Percentiles rank a stretch among this genome's conserved stretches.
Evolutionary conservation across 35 echinoderm and acorn worm species (phyloP).

Genomic region (Ophiothrix spiculata): DNA sequence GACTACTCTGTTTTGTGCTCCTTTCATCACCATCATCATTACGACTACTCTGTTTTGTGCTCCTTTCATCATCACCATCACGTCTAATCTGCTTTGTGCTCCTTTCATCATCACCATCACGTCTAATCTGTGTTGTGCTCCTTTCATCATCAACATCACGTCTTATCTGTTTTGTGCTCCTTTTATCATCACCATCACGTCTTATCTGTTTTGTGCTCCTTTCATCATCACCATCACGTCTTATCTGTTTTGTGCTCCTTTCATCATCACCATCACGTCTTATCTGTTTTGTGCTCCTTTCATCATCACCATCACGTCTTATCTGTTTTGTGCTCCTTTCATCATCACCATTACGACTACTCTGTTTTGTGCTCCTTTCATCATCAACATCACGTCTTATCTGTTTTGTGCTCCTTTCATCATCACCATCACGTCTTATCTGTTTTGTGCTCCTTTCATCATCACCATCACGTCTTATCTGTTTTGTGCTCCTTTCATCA

Average conservation of each 20-base stretch:
- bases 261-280: neutral
- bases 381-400: neutral
- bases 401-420: neutral
- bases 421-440: neutral
- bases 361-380: too few relatives aligned
- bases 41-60: neutral
- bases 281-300: neutral
- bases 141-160: neutral
- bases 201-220: neutral
- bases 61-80: neutral
- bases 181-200: neutral
- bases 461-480: too few relatives aligned
- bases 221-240: too few relatives aligned
- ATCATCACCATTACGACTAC: too few relatives aligned
- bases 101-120: neutral
- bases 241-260: too few relatives aligned
- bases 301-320: neutral
- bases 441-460: neutral
- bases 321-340: neutral
- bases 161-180: neutral
- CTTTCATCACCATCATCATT: neutral
- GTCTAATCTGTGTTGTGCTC: too few relatives aligned
- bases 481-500: too few relatives aligned
- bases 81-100: neutral
- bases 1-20: neutral